Evolutionary conservation across 2,797 vertebrate genomes (phyloP).

Genomic region (Acrocephalus scirpaceus): DNA sequence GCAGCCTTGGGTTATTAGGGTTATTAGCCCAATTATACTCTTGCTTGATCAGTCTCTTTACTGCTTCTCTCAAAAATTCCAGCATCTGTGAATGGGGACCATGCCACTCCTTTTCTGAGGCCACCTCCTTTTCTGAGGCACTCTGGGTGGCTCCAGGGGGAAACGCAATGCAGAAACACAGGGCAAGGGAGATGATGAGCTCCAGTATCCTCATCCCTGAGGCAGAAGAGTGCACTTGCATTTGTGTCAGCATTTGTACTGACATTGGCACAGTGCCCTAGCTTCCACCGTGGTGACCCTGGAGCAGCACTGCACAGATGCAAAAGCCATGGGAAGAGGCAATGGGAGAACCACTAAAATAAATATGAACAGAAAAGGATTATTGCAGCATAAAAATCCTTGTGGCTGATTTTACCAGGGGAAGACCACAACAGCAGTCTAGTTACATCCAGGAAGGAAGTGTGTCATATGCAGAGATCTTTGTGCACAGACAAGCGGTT

Average conservation of each 20-base stretch:
- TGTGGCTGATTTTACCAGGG: not conserved
- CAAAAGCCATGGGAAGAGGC: not conserved
- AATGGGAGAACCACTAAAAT: not conserved
- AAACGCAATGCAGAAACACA: not conserved
- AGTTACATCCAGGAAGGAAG: not conserved
- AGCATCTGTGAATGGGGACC: not conserved
- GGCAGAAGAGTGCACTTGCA: not conserved
- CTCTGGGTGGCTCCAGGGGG: not conserved
- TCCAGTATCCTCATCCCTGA: rapidly evolving
- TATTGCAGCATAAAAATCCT: not conserved
- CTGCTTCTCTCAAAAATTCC: not conserved
- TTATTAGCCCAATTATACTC: not conserved
- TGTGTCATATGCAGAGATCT: not conserved
- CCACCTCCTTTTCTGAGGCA: not conserved
- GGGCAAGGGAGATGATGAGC: not conserved
- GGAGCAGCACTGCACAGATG: not conserved
- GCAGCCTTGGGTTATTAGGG: not conserved
- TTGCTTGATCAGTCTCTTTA: not conserved
- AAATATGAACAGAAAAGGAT: not conserved
- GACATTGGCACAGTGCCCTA: rapidly evolving
- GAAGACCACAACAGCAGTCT: not conserved
- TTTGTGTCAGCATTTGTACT: not conserved
- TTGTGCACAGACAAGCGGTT: not conserved
- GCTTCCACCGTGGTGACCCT: rapidly evolving
- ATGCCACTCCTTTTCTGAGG: not conserved